These are phyloP conservation scores for Canis aureus DNA, from an alignment of 2,113 vertebrate genomes.

Conservation along the genomic window DNA sequence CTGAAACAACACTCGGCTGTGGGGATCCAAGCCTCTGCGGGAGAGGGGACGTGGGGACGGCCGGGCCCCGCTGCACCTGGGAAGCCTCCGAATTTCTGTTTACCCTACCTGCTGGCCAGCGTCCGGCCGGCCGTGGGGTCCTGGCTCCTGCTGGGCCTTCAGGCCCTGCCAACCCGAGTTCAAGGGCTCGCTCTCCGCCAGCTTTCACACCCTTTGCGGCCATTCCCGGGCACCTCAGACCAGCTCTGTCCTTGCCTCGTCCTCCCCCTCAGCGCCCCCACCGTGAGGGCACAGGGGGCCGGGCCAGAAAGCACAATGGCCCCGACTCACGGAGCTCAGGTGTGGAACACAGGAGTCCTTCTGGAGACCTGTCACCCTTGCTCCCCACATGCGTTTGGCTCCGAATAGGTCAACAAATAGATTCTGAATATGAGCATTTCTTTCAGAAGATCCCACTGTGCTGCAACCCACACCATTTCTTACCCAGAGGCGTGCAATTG, in stretches of 20 bases:
- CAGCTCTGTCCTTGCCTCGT: not conserved
- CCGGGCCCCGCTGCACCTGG: not conserved
- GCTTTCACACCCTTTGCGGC: not conserved
- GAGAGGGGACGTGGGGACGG: slow-evolving; percentile 31
- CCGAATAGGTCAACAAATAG: too few relatives aligned
- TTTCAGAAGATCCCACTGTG: not conserved
- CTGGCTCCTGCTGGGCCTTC: not conserved
- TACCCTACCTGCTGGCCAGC: not conserved
- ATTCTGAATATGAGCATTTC: not conserved
- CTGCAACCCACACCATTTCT: not conserved
- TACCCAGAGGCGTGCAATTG: rapidly evolving
- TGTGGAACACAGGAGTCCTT: too few relatives aligned
- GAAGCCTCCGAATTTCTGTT: slow-evolving; percentile 61
- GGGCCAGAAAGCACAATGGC: not conserved
- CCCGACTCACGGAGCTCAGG: not conserved
- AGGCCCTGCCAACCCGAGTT: not conserved
- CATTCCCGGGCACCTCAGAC: rapidly evolving
- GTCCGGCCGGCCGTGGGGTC: not conserved
- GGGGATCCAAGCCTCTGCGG: slow-evolving; percentile 56
- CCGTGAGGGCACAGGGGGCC: rapidly evolving
- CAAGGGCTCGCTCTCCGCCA: not conserved
- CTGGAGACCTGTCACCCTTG: not conserved
- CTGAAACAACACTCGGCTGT: slow-evolving; percentile 81
- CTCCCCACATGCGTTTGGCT: not conserved
- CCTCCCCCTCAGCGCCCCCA: not conserved